Conservation (phyloP, 2,888 invertebrate genomes). For the Drosophila putrida region DNA sequence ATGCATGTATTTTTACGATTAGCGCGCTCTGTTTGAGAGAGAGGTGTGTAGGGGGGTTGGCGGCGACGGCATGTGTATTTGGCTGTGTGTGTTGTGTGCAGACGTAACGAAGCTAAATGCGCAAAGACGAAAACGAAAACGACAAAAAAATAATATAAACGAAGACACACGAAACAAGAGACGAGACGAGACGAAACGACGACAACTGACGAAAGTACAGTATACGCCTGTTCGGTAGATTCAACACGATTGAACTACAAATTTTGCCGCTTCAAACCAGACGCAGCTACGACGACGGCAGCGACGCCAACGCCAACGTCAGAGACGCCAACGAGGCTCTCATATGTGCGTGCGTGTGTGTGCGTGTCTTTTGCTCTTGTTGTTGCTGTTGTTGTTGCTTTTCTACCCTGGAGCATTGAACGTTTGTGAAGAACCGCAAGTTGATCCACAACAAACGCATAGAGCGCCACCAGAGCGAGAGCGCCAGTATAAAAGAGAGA, state of each 20-base stretch:
- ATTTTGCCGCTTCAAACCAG: slow-evolving; percentile 48
- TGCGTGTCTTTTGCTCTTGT: slow-evolving; percentile 15
- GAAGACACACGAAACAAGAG: slow-evolving; percentile 23
- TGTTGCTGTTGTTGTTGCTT: slow-evolving; percentile 20
- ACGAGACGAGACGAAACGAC: slow-evolving; percentile 20
- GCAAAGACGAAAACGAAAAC: slow-evolving; percentile 45
- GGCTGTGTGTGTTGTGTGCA: slow-evolving; percentile 10
- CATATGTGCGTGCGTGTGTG: slow-evolving; percentile 31
- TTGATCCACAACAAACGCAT: slow-evolving; percentile 57
- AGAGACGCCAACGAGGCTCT: slow-evolving; percentile 31
- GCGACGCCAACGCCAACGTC: slow-evolving; percentile 36
- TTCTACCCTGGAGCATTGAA: slow-evolving; percentile 67
- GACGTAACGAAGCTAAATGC: slow-evolving; percentile 56
- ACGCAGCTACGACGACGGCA: slow-evolving; percentile 53
- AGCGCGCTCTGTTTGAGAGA: slow-evolving; percentile 41
- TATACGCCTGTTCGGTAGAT: slow-evolving; percentile 79
- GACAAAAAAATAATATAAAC: slow-evolving; percentile 20
- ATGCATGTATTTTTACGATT: slow-evolving; percentile 52
- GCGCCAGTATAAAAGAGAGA: neutral
- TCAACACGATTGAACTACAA: slow-evolving; percentile 78
- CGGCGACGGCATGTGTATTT: neutral
- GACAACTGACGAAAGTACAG: slow-evolving; percentile 63
- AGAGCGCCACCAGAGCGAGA: slow-evolving; percentile 16
- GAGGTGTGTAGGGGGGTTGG: neutral
- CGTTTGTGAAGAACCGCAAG: slow-evolving; percentile 63